Percentiles rank a stretch among this genome's conserved stretches.
phyloP scores from a whole-genome alignment of 2,113 vertebrate genomes.

The Potamarius usumacintae region DNA sequence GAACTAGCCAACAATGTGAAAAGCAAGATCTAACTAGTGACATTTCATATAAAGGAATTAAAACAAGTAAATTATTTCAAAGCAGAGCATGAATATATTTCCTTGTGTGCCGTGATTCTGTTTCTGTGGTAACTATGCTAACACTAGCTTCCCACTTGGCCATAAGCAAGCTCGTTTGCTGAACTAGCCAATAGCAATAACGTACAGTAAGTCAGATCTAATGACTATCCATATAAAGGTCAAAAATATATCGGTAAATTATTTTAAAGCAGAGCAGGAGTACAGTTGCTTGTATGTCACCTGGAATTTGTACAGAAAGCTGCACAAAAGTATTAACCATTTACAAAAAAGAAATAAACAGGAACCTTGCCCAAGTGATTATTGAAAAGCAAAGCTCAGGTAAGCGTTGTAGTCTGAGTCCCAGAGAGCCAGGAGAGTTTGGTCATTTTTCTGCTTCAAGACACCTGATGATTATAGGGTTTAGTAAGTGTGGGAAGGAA shows the following conservation, averaged over 20 bases:
- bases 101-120: not conserved
- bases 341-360: not conserved
- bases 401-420: not conserved
- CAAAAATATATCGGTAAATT: not conserved
- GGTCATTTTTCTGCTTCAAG: not conserved
- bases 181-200: not conserved
- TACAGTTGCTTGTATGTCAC: not conserved
- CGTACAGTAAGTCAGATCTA: not conserved
- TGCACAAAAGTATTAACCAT: not conserved
- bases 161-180: not conserved
- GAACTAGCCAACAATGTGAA: not conserved
- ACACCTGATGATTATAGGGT: slow-evolving; percentile 6
- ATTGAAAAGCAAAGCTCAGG: not conserved
- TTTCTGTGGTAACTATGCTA: not conserved
- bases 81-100: not conserved
- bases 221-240: not conserved
- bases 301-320: not conserved
- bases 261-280: not conserved
- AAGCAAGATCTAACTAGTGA: not conserved
- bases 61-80: not conserved
- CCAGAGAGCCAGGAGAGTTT: not conserved
- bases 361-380: not conserved
- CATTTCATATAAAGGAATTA: not conserved
- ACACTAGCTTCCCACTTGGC: not conserved
- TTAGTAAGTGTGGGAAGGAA: slow-evolving; percentile 1